Evolutionary conservation across 1,140 invertebrate genomes (phyloP).

Genomic region (honey bee (Apis mellifera)): DNA sequence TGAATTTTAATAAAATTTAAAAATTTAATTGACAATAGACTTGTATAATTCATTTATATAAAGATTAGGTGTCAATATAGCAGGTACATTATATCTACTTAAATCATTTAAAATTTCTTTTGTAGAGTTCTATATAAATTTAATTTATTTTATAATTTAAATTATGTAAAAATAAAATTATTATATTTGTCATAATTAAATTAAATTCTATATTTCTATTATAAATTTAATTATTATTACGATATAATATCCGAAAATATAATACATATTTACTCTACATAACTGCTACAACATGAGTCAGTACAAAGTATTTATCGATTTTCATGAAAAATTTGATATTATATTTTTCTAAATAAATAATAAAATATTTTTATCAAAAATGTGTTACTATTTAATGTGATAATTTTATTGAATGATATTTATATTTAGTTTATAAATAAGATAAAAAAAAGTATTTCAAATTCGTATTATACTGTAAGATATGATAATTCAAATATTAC

Average conservation of each 20-base stretch:
- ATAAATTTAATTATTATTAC: neutral
- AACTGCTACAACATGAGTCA: slow-evolving; percentile 17
- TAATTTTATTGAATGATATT: neutral
- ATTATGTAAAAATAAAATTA: neutral
- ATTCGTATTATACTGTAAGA: no score
- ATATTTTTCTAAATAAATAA: neutral
- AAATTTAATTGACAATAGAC: no score
- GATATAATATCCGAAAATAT: no score
- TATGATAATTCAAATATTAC: neutral
- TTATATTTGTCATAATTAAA: neutral
- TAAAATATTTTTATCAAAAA: neutral
- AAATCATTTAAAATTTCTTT: no score
- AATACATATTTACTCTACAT: no score
- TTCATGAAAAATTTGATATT: neutral
- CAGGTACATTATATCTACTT: no score
- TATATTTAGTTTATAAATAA: neutral
- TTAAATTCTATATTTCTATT: neutral
- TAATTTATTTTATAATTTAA: slow-evolving; percentile 22
- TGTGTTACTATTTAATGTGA: neutral
- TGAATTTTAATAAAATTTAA: no score
- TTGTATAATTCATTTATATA: no score
- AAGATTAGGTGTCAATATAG: no score
- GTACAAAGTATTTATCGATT: slow-evolving; percentile 25
- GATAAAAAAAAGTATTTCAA: neutral
- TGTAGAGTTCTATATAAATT: slow-evolving; percentile 2